Evolutionary conservation across 2,113 vertebrate species (phyloP).

Genomic region (Toxotes chatareus): DNA sequence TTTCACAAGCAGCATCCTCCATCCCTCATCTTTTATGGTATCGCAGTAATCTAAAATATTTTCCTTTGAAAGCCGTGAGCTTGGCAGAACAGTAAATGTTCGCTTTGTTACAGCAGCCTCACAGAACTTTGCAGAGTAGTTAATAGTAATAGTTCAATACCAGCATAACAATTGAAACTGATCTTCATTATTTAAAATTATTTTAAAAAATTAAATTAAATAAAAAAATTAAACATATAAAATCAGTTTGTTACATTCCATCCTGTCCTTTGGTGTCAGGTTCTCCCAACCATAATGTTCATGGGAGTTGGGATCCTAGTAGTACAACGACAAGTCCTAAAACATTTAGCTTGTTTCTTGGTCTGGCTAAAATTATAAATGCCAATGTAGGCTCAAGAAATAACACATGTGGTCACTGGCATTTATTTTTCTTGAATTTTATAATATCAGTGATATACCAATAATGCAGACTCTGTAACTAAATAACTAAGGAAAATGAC

Average conservation of each 20-base stretch:
- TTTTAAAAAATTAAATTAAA: too few species aligned
- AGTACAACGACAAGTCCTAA: neutral
- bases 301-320: neutral
- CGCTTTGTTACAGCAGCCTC: constrained; percentile 32
- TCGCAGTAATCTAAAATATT: constrained; percentile 49
- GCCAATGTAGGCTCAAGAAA: neutral
- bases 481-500: neutral
- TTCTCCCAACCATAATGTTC: neutral
- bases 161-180: neutral
- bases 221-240: too few species aligned
- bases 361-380: neutral
- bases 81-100: constrained; percentile 43
- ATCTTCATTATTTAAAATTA: neutral
- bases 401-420: neutral
- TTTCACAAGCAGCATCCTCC: constrained; percentile 34
- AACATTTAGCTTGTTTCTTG: neutral
- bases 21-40: constrained; percentile 34
- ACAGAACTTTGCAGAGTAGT: constrained; percentile 6
- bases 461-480: neutral
- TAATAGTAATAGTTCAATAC: neutral
- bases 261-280: neutral
- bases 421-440: neutral
- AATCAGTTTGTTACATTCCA: neutral
- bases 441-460: neutral
- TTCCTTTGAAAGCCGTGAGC: constrained; percentile 29